These are phyloP conservation scores for Orius laevigatus DNA, from an alignment of 1,140 invertebrate genomes.

Conservation along the genomic window DNA sequence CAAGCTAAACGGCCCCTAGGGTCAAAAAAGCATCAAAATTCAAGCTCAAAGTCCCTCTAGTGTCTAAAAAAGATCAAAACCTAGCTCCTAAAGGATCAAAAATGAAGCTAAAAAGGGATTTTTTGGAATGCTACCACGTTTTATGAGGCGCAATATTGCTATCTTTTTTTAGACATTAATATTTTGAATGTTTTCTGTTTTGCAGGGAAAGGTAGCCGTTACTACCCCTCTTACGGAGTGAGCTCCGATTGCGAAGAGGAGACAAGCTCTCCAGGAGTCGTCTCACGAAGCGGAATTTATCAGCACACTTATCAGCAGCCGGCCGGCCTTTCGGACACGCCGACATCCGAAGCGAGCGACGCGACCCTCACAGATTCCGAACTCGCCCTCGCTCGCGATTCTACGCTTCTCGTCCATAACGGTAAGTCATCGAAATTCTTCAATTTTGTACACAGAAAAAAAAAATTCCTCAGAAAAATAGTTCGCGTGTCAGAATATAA, in stretches of 20 bases:
- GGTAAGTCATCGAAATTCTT: slow-evolving; percentile 33
- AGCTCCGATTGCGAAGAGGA: slow-evolving; percentile 45
- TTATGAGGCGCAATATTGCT: too few relatives aligned
- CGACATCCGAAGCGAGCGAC: slow-evolving; percentile 59
- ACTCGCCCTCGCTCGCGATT: slow-evolving; percentile 55
- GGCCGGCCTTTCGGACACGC: slow-evolving; percentile 52
- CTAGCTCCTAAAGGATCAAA: too few relatives aligned
- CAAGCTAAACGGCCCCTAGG: too few relatives aligned
- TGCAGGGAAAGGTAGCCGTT: slow-evolving; percentile 45
- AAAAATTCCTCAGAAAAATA: too few relatives aligned
- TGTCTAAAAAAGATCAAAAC: too few relatives aligned
- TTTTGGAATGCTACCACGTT: too few relatives aligned
- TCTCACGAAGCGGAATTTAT: slow-evolving; percentile 26
- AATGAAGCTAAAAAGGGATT: too few relatives aligned
- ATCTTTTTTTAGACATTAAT: neutral
- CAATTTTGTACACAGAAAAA: too few relatives aligned
- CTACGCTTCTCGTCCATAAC: slow-evolving; percentile 61
- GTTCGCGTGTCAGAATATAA: too few relatives aligned
- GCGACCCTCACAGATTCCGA: slow-evolving; percentile 65
- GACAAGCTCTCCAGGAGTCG: slow-evolving; percentile 29
- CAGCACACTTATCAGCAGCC: slow-evolving; percentile 29
- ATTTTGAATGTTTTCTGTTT: slow-evolving; percentile 13
- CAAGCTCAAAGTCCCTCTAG: too few relatives aligned
- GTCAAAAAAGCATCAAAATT: too few relatives aligned
- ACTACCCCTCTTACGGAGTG: slow-evolving; percentile 47